Evolutionary conservation across 2,888 invertebrate species (phyloP).

Genomic region (Glaucopsyche alexis): DNA sequence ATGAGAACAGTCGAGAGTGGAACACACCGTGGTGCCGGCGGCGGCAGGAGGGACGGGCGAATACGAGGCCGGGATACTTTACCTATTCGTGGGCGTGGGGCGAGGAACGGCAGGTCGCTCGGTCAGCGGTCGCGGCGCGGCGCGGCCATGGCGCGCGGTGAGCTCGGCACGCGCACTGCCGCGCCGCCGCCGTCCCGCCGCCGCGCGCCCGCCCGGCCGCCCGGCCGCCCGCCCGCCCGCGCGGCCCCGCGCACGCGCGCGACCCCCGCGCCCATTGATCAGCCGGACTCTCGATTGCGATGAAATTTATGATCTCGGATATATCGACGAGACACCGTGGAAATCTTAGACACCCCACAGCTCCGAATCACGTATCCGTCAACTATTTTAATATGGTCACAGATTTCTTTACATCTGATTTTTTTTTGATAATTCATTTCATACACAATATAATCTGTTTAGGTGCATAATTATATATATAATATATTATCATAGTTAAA

Average conservation of each 20-base stretch:
- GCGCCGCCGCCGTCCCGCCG: constrained; percentile 50
- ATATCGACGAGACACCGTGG: constrained; percentile 65
- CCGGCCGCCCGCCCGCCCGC: constrained; percentile 40
- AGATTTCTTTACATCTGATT: too few relatives aligned
- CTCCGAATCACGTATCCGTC: background rate
- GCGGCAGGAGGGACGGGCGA: constrained; percentile 42
- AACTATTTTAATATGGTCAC: too few relatives aligned
- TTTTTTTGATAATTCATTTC: constrained; percentile 29
- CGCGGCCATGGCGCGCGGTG: constrained; percentile 71
- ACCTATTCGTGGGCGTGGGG: constrained; percentile 52
- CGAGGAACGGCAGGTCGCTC: constrained; percentile 49
- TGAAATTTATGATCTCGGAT: constrained; percentile 77
- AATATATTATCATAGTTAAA: too few relatives aligned
- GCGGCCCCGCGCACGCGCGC: constrained; percentile 42
- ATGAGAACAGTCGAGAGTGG: constrained; percentile 74
- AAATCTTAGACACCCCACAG: constrained; percentile 43
- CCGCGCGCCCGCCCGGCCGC: constrained; percentile 44
- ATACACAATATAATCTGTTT: background rate
- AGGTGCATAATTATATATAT: too few relatives aligned
- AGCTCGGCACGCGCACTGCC: constrained; percentile 69
- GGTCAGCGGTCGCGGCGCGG: constrained; percentile 67
- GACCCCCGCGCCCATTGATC: constrained; percentile 62
- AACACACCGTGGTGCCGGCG: constrained; percentile 58
- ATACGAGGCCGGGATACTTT: constrained; percentile 50
- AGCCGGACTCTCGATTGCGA: constrained; percentile 73